These are phyloP conservation scores for Otis tarda DNA, from an alignment of 2,113 vertebrate species.

Conservation along the genomic window DNA sequence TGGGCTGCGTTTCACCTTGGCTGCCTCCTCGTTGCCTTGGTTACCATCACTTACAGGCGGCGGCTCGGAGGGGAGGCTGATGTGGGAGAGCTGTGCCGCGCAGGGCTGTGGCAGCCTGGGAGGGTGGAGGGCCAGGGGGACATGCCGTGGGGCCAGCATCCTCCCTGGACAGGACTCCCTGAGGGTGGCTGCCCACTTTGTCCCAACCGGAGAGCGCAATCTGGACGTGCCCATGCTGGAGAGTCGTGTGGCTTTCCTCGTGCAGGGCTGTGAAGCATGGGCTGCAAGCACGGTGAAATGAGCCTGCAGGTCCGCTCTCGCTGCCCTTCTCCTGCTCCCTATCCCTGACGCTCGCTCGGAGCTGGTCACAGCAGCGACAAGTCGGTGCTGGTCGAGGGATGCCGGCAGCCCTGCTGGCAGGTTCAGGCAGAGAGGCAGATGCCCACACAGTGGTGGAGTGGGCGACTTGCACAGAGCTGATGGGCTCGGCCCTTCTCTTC, in stretches of 20 bases:
- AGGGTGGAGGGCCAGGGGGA: background rate
- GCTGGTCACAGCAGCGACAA: background rate
- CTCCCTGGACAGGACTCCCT: background rate
- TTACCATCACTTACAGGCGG: slow-evolving; percentile 61
- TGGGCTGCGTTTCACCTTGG: slow-evolving; percentile 62
- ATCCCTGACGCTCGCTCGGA: background rate
- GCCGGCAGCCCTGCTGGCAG: background rate
- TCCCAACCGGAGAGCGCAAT: background rate
- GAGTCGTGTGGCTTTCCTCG: accelerated
- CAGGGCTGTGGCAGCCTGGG: background rate
- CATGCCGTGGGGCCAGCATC: background rate
- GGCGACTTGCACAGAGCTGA: background rate
- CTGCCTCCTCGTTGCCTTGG: slow-evolving; percentile 70
- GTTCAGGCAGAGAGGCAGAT: background rate
- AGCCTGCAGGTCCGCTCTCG: background rate
- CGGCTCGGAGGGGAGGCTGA: background rate
- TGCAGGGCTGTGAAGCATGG: background rate
- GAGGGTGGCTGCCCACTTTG: accelerated
- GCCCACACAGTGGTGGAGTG: accelerated
- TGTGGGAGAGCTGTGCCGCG: background rate
- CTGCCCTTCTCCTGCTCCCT: background rate
- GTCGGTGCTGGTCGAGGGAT: background rate
- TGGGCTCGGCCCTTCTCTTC: background rate
- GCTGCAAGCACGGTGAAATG: accelerated
- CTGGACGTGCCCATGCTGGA: background rate